phyloP scores from a whole-genome alignment of 2,113 vertebrate genomes.

The Scopus umbretta region DNA sequence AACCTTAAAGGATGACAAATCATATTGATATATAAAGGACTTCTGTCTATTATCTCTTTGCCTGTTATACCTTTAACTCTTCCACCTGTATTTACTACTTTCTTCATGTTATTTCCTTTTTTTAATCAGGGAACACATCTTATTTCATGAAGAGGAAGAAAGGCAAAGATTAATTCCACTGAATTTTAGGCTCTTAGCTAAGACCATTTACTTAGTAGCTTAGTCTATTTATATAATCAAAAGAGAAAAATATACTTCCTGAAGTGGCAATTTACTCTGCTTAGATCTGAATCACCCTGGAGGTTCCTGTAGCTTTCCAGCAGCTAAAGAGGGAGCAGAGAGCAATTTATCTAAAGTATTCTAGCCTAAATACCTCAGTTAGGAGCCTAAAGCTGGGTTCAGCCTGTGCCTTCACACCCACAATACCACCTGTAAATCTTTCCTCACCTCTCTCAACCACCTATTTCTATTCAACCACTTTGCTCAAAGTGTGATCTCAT shows the following conservation, averaged over 20 bases:
- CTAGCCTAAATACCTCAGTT: neutral
- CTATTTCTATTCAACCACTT: neutral
- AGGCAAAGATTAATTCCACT: neutral
- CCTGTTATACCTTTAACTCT: neutral
- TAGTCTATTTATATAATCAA: neutral
- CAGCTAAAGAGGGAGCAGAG: neutral
- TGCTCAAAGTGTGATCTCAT: neutral
- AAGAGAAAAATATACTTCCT: neutral
- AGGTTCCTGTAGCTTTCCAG: neutral
- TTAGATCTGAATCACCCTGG: neutral
- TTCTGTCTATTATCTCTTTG: neutral
- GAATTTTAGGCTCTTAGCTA: neutral
- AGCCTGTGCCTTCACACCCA: neutral
- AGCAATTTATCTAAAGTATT: neutral
- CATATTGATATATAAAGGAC: too few species aligned
- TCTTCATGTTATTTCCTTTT: neutral
- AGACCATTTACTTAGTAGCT: neutral
- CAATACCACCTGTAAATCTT: neutral
- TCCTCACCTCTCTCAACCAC: neutral
- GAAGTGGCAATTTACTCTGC: neutral
- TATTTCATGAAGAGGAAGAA: neutral
- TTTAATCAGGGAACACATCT: neutral
- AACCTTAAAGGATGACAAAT: neutral
- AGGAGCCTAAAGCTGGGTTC: neutral
- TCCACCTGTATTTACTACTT: neutral